phyloP scores from a whole-genome alignment of 2,113 vertebrate genomes.

The Anser cygnoides region DNA sequence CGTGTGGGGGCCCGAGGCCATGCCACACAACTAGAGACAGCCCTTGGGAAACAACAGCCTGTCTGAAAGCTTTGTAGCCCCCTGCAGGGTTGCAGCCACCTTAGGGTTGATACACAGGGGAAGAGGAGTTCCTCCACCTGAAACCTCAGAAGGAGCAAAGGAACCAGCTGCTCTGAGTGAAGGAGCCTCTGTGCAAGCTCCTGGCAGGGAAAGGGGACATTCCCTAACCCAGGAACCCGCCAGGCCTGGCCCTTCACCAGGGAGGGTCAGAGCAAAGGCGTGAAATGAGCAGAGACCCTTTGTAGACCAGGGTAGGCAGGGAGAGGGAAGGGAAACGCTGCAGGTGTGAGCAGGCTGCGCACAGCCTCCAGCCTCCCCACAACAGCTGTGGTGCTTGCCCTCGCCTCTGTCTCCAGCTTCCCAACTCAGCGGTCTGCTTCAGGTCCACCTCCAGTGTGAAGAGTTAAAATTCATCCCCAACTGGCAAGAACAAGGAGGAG shows the following conservation, averaged over 20 bases:
- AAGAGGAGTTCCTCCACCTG: neutral
- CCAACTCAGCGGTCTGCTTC: neutral
- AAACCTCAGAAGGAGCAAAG: neutral
- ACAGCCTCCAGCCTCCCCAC: neutral
- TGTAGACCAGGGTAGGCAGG: neutral
- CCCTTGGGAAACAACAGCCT: neutral
- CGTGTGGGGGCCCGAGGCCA: neutral
- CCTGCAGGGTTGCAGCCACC: neutral
- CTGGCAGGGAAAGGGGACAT: neutral
- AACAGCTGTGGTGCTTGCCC: too few species aligned
- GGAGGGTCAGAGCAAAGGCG: too few species aligned
- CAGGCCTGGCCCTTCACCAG: neutral
- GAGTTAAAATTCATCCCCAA: conserved; percentile 1
- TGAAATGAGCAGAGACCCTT: neutral
- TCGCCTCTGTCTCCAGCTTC: neutral
- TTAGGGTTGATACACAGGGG: neutral
- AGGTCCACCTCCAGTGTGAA: neutral
- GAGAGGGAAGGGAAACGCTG: neutral
- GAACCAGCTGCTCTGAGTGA: fast-evolving
- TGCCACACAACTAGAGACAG: neutral
- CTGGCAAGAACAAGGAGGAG: neutral
- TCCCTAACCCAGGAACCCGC: neutral
- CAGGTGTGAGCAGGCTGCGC: neutral
- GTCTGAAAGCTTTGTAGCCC: neutral
- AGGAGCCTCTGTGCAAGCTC: neutral